Base-by-base conservation (phyloP, 2,113 vertebrate genomes). In the Ictalurus furcatus region DNA sequence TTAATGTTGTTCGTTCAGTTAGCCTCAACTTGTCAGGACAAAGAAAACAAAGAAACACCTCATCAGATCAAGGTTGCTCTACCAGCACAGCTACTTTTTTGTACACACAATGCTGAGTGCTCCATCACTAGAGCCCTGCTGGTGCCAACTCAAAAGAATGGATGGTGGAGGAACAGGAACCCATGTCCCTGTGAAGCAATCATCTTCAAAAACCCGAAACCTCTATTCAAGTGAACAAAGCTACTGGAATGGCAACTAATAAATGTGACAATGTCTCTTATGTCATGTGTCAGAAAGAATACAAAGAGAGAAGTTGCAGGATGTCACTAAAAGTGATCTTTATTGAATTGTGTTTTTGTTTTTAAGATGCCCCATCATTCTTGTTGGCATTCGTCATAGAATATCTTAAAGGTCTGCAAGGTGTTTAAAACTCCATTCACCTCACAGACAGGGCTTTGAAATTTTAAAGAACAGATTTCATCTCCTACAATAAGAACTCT, bases 191-290 rank as follows among this genome's bases (percentile, higher is more conserved):
- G 40, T 67, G 76, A 81, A 88, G 52, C 48, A 58, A 48, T 82
- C 78, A 13, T 83, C 87, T 83, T 88, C 87, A 83, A 88, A 88
- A 82, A 58, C 63, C 87, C 69, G 61, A 87, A 81, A 78, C 58
- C 73, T 63, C 73, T 28, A 80, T 80, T 82, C 87, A 83, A 54
- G 21, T 54, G 63, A 82, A 58, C 61, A 82, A 88, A 88, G 30
- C 52, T 59, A 23, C 65, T 83, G 79, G 65, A 88, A 88, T 80
- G 58, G 34, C 65, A 83, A n/a, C 63, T 56, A 44, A 76, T 54
- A 78, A 56, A 88, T 69, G 54, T 71, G 52, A 52, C 30, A 37
- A 40, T 71, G 79, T 88, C 30, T 71, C 63, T 25, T 52, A 58
- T 54, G 63, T 69, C 76, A 81, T 65, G 74, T 81, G 11, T 78